A percentile compares a stretch with the other conserved stretches of the same genome.
phyloP scores from a whole-genome alignment of 1,140 invertebrate genomes.

The Theocolax elegans region DNA sequence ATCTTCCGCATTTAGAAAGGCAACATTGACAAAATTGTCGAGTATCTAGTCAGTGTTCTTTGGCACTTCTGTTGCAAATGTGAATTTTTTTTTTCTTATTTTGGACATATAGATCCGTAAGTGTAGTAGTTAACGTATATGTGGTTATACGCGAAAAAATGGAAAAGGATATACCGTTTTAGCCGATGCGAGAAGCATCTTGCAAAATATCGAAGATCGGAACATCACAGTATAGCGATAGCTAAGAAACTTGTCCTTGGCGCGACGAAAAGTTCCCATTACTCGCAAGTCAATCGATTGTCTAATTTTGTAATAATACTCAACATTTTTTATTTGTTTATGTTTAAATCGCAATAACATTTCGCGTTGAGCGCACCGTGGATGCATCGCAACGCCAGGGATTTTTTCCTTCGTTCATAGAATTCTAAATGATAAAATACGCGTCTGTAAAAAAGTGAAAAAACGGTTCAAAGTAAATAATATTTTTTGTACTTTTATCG shows the following conservation, averaged over 20 bases:
- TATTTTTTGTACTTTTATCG: slow-evolving; percentile 25
- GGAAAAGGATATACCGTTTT: slow-evolving; percentile 18
- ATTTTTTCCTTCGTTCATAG: slow-evolving; percentile 35
- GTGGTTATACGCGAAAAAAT: slow-evolving; percentile 22
- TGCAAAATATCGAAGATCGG: slow-evolving; percentile 35
- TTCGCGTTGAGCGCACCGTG: slow-evolving; percentile 19
- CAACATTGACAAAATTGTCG: slow-evolving; percentile 40
- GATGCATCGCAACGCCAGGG: slow-evolving; percentile 16
- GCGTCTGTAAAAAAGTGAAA: slow-evolving; percentile 40
- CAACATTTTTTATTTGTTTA: slow-evolving; percentile 43
- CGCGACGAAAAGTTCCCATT: slow-evolving; percentile 50
- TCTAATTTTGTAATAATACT: slow-evolving; percentile 55
- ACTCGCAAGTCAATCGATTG: slow-evolving; percentile 50
- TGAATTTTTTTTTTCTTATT: slow-evolving; percentile 31
- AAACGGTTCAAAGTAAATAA: slow-evolving; percentile 26
- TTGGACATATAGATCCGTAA: slow-evolving; percentile 23
- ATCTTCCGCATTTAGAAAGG: slow-evolving; percentile 25
- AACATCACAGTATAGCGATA: slow-evolving; percentile 41
- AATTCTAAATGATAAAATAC: slow-evolving; percentile 28
- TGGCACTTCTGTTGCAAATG: slow-evolving; percentile 45
- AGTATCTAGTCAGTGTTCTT: slow-evolving; percentile 44
- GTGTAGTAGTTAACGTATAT: slow-evolving; percentile 26
- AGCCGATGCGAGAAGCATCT: background rate
- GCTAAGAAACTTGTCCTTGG: slow-evolving; percentile 28
- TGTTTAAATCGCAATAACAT: slow-evolving; percentile 47